These are phyloP conservation scores for Diacarnus erythraeanus DNA, from an alignment of 37 sponge, comb jelly and placozoan genomes.

Conservation along the genomic window DNA sequence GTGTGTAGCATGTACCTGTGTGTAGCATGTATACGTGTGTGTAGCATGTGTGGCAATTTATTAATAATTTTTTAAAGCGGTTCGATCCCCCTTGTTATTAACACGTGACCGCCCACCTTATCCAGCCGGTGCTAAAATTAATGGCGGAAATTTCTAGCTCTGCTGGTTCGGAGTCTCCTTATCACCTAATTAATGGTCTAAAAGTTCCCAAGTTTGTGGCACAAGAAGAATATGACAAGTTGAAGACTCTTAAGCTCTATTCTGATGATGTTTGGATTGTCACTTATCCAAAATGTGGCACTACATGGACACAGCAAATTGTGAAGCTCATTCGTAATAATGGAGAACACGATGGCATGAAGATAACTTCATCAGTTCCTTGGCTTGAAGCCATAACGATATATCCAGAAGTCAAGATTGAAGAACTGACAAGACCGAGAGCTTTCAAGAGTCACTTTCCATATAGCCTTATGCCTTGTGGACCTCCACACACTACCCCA, in stretches of 20 bases:
- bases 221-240: neutral
- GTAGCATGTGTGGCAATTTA: too few relatives aligned
- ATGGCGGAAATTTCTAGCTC: too few relatives aligned
- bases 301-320: slow-evolving; percentile 36
- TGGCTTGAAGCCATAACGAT: neutral
- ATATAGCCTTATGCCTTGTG: slow-evolving; percentile 51
- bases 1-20: too few relatives aligned
- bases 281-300: slow-evolving; percentile 46
- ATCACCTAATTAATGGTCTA: neutral
- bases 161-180: neutral
- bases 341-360: slow-evolving; percentile 3
- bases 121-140: too few relatives aligned
- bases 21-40: too few relatives aligned
- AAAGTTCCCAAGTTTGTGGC: neutral
- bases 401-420: neutral
- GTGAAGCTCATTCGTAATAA: slow-evolving; percentile 13
- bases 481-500: slow-evolving; percentile 33
- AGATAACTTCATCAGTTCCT: slow-evolving; percentile 4
- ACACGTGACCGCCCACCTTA: too few relatives aligned
- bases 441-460: slow-evolving; percentile 64
- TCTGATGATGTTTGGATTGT: slow-evolving; percentile 28
- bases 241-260: neutral
- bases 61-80: too few relatives aligned
- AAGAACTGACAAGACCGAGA: slow-evolving; percentile 29
- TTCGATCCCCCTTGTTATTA: too few relatives aligned